phyloP scores from a whole-genome alignment of 2,113 vertebrate genomes.

The Rhabdomys dilectus region DNA sequence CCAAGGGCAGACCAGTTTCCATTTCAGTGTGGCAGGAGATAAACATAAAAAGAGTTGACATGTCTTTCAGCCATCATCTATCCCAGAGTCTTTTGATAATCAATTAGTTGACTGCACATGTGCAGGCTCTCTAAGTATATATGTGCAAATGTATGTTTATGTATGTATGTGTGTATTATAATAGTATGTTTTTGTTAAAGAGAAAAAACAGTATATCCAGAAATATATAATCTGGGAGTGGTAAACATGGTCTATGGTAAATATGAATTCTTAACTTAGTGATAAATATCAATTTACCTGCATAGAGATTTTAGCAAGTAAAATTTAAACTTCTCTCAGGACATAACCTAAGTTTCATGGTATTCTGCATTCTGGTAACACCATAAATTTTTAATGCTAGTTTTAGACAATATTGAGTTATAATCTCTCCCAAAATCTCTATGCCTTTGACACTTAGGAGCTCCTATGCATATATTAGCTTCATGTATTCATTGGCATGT shows the following conservation, averaged over 20 bases:
- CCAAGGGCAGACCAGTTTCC: neutral
- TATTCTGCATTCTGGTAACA: neutral
- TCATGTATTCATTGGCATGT: neutral
- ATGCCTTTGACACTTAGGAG: neutral
- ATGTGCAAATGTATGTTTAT: neutral
- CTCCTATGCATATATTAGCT: conserved; percentile 11
- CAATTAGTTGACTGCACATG: neutral
- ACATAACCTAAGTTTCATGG: neutral
- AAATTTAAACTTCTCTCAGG: neutral
- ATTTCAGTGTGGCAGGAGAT: neutral
- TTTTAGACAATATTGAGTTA: neutral
- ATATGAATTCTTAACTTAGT: neutral
- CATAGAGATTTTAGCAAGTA: neutral
- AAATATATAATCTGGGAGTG: neutral
- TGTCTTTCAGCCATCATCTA: neutral
- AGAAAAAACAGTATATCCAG: neutral
- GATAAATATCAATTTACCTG: neutral
- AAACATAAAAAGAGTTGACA: neutral
- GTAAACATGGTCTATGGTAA: neutral
- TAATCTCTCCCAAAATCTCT: neutral
- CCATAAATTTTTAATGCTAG: neutral
- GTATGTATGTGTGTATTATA: neutral
- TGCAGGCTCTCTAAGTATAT: neutral
- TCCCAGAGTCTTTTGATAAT: neutral
- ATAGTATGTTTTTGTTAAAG: neutral